Conservation (phyloP, 2,797 vertebrate species). For the Sebastes aleutianus region DNA sequence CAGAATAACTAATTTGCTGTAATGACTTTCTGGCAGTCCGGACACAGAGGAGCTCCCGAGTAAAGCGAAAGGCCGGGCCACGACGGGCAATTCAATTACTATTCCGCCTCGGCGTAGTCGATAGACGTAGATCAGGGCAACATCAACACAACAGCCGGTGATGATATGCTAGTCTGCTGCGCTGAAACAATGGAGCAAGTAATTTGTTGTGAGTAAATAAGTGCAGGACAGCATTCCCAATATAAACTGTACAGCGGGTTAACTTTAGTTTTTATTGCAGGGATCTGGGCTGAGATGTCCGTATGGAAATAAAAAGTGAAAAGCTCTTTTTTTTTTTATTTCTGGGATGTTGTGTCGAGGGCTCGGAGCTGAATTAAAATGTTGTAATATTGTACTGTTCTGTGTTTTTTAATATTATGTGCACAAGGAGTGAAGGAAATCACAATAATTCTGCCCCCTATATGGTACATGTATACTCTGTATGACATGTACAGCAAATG, state of each 20-base stretch:
- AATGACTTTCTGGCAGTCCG: constrained; percentile 77
- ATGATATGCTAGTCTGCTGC: constrained; percentile 31
- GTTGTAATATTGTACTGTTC: neutral
- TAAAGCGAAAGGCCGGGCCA: constrained; percentile 62
- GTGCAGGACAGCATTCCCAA: constrained; percentile 11
- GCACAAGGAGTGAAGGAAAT: constrained; percentile 3
- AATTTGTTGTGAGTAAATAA: constrained; percentile 51
- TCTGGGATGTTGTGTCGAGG: neutral
- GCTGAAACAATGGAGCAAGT: constrained; percentile 43
- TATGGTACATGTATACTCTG: neutral
- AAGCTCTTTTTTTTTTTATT: neutral
- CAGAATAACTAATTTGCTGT: constrained; percentile 78
- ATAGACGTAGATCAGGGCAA: constrained; percentile 49
- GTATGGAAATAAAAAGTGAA: constrained; percentile 43
- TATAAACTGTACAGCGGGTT: constrained; percentile 2
- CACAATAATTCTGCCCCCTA: neutral
- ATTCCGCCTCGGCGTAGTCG: constrained; percentile 32
- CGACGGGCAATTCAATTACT: constrained; percentile 70
- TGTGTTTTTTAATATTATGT: neutral
- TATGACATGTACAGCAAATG: neutral
- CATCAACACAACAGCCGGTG: constrained; percentile 31
- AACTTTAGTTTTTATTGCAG: constrained; percentile 38
- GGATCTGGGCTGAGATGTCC: constrained; percentile 18
- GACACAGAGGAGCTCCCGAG: constrained; percentile 63
- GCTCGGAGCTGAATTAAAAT: neutral